These are phyloP conservation scores for Micronisus gabar DNA, from an alignment of 2,113 vertebrate genomes.

Conservation along the genomic window DNA sequence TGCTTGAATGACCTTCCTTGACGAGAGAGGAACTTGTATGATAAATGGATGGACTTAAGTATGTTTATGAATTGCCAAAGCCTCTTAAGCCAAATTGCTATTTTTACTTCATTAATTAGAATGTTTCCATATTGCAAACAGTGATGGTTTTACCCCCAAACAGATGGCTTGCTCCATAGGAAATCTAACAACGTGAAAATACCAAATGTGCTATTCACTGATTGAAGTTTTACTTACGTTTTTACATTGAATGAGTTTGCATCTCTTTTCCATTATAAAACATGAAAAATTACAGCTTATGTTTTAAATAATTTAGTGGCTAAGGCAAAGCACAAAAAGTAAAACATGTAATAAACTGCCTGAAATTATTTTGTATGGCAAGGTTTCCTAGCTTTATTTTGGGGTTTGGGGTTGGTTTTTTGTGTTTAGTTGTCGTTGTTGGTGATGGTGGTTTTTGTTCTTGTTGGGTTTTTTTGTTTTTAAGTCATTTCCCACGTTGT, in stretches of 20 bases:
- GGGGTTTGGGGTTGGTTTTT: too few relatives aligned
- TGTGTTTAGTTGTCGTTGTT: too few relatives aligned
- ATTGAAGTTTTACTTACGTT: neutral
- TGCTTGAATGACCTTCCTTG: neutral
- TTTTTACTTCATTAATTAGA: conserved; percentile 40
- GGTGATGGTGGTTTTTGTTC: too few relatives aligned
- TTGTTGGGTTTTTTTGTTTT: too few relatives aligned
- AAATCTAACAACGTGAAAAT: neutral
- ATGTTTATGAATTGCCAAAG: neutral
- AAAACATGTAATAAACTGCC: neutral
- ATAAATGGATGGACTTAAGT: neutral
- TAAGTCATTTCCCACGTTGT: neutral
- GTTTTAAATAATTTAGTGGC: neutral
- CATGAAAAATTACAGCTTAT: neutral
- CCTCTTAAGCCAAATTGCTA: neutral
- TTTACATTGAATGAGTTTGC: neutral
- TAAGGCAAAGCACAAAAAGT: neutral
- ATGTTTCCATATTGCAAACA: neutral
- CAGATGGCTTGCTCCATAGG: conserved; percentile 1
- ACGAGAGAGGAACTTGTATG: neutral
- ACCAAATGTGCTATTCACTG: neutral
- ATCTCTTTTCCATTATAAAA: neutral
- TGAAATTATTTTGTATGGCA: neutral
- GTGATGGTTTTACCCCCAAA: neutral
- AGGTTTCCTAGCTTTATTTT: neutral